Evolutionary conservation across 2,113 vertebrate genomes (phyloP).

Genomic region (Struthidea cinerea): DNA sequence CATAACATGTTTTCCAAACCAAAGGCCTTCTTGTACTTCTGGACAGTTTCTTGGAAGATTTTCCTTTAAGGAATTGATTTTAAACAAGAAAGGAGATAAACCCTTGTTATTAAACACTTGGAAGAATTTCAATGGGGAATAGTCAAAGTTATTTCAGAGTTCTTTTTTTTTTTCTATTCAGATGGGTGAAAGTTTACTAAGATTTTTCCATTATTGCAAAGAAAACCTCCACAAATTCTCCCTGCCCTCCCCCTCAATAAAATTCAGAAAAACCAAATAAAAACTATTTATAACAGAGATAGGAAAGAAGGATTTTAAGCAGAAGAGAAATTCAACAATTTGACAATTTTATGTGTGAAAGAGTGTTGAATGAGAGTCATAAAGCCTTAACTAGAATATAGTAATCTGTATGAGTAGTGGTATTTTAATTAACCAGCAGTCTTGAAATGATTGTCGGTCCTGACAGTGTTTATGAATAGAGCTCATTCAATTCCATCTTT

Average conservation of each 20-base stretch:
- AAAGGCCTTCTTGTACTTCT: background rate
- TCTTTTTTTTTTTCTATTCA: background rate
- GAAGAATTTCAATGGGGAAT: background rate
- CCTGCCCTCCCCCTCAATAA: rapidly evolving
- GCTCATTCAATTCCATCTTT: conserved; percentile 22
- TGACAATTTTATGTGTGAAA: conserved; percentile 13
- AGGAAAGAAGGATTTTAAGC: background rate
- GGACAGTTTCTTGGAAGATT: background rate
- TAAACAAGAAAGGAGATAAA: background rate
- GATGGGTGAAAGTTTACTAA: background rate
- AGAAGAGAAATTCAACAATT: background rate
- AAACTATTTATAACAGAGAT: background rate
- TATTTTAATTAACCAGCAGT: conserved; percentile 53
- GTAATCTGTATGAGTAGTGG: background rate
- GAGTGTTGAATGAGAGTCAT: background rate
- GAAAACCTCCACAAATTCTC: background rate
- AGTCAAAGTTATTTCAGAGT: background rate
- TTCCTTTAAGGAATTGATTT: background rate
- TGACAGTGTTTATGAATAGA: conserved; percentile 21
- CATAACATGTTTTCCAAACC: background rate
- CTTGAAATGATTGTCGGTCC: background rate
- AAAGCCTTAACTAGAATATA: background rate
- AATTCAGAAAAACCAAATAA: rapidly evolving
- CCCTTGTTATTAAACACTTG: background rate
- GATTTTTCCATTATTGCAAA: background rate